phyloP scores from a whole-genome alignment of 2,797 vertebrate species.

The Fistularia tabacaria region DNA sequence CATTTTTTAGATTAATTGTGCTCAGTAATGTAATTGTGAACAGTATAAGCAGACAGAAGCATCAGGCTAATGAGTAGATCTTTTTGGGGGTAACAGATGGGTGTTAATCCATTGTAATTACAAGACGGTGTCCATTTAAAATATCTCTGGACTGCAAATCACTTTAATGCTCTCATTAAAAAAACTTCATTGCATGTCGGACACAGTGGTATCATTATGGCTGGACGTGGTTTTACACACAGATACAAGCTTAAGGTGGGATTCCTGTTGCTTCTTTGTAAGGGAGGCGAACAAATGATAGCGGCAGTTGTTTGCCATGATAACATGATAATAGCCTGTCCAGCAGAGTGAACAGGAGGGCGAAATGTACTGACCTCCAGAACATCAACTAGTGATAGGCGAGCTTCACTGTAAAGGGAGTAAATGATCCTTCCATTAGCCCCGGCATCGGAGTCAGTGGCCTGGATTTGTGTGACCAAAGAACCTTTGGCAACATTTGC shows the following conservation, averaged over 20 bases:
- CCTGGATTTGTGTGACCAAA: conserved; percentile 90
- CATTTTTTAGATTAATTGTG: no score
- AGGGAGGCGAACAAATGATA: no score
- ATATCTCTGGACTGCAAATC: conserved; percentile 23
- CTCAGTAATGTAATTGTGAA: no score
- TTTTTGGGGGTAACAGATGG: conserved; percentile 29
- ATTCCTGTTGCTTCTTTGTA: no score
- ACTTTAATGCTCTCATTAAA: neutral
- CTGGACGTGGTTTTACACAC: no score
- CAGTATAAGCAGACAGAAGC: no score
- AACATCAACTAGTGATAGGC: conserved; percentile 83
- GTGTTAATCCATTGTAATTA: conserved; percentile 28
- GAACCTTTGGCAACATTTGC: conserved; percentile 88
- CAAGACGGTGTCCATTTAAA: conserved; percentile 6
- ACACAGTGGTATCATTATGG: no score
- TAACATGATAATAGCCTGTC: conserved; percentile 1
- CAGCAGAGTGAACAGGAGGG: neutral
- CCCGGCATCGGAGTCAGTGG: conserved; percentile 88
- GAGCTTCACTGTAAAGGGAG: conserved; percentile 85
- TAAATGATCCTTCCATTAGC: conserved; percentile 90
- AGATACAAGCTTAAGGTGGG: no score
- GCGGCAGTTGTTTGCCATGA: neutral
- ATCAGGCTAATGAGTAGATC: neutral
- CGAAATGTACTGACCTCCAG: conserved; percentile 76
- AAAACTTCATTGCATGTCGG: conserved; percentile 1